phyloP scores from a whole-genome alignment of 64 coral and sea anemone species.

The Montipora sp. region DNA sequence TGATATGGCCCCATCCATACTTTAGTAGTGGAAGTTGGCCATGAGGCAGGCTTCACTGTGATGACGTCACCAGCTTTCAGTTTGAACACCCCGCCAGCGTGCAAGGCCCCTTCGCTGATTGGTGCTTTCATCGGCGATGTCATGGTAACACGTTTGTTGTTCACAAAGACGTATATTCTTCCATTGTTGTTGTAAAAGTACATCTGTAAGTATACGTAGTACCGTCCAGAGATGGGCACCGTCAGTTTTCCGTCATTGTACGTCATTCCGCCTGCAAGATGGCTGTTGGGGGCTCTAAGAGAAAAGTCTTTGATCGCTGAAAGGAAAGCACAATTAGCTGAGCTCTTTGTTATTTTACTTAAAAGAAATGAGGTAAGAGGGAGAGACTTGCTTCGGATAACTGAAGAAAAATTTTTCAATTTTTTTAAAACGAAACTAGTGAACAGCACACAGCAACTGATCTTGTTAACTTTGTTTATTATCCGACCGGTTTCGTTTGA shows the following conservation, averaged over 20 bases:
- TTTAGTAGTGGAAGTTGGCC: neutral
- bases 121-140: too few species aligned
- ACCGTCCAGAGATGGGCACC: neutral
- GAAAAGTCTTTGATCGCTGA: slow-evolving; percentile 5
- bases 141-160: too few species aligned
- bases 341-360: too few species aligned
- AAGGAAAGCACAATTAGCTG: neutral
- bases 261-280: neutral
- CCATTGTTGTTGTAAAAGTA: neutral
- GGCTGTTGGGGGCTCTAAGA: neutral
- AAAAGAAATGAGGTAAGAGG: too few species aligned
- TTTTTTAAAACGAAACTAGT: too few species aligned
- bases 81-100: slow-evolving; percentile 7
- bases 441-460: too few species aligned
- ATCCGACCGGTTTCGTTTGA: too few species aligned
- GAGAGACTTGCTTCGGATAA: too few species aligned
- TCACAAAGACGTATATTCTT: too few species aligned
- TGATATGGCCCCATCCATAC: too few species aligned
- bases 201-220: slow-evolving; percentile 25
- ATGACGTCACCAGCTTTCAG: slow-evolving; percentile 19
- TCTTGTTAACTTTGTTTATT: too few species aligned
- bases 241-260: slow-evolving; percentile 4
- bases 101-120: neutral
- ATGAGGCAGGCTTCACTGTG: neutral
- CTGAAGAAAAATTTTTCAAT: too few species aligned